Conservation (phyloP, 2,888 invertebrate genomes). For the Myopa tessellatipennis region DNA sequence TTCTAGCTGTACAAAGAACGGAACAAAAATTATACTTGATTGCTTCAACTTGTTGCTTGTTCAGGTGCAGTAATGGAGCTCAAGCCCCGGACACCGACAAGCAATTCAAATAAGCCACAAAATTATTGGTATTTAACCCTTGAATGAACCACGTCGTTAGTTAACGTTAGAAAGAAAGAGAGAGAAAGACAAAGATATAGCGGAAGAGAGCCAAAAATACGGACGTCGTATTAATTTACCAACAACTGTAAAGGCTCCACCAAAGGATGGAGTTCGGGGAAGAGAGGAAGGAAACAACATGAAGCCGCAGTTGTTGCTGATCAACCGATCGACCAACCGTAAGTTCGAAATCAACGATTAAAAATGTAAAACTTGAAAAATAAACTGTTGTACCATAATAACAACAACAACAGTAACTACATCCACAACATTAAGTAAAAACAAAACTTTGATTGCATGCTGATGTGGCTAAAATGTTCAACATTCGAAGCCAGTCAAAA, state of each 20-base stretch:
- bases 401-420: not conserved
- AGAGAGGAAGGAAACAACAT: not conserved
- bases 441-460: slow-evolving; percentile 17
- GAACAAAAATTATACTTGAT: not conserved
- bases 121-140: slow-evolving; percentile 42
- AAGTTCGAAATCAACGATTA: no score
- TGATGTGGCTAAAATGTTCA: not conserved
- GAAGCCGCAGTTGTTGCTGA: not conserved
- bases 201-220: no score
- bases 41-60: not conserved
- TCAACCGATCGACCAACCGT: no score
- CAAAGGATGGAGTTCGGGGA: not conserved
- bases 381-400: not conserved
- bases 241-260: not conserved
- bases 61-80: not conserved
- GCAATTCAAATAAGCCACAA: slow-evolving; percentile 10
- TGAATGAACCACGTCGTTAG: slow-evolving; percentile 18
- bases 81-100: not conserved
- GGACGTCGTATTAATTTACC: no score
- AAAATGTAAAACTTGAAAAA: not conserved
- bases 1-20: not conserved
- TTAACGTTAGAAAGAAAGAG: not conserved
- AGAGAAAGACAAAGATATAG: not conserved
- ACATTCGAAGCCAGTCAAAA: not conserved
- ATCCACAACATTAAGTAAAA: not conserved